Evolutionary conservation across 2,888 invertebrate genomes (phyloP).

Genomic region (Entomobrya proxima): DNA sequence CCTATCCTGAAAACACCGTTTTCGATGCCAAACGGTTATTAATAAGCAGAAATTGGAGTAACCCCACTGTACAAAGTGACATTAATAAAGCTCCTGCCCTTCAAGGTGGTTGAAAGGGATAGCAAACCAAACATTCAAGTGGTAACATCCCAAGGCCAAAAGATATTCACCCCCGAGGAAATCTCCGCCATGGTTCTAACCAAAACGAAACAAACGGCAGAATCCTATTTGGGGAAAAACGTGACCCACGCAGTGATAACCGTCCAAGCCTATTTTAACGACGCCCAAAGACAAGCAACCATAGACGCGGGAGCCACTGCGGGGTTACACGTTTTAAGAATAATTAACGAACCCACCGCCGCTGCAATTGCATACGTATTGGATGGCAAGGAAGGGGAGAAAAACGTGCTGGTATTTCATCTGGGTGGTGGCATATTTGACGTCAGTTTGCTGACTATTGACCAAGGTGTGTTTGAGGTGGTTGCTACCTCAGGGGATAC

Average conservation of each 20-base stretch:
- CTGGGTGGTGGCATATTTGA: slow-evolving; percentile 99
- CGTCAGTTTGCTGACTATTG: slow-evolving; percentile 97
- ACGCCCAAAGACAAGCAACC: slow-evolving; percentile 98
- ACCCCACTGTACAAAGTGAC: slow-evolving; percentile 93
- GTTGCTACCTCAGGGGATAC: slow-evolving; percentile 96
- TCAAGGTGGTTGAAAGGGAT: slow-evolving; percentile 94
- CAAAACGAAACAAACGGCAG: too few relatives aligned
- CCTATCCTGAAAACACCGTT: slow-evolving; percentile 98
- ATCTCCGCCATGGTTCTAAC: slow-evolving; percentile 96
- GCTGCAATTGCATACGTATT: slow-evolving; percentile 98
- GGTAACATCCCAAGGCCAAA: slow-evolving; percentile 88
- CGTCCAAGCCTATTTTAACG: slow-evolving; percentile 99
- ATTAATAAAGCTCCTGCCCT: slow-evolving; percentile 98
- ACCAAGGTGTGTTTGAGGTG: slow-evolving; percentile 98
- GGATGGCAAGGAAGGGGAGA: slow-evolving; percentile 97
- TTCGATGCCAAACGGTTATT: slow-evolving; percentile 99
- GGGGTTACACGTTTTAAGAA: slow-evolving; percentile 92
- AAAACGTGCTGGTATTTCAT: slow-evolving; percentile 99
- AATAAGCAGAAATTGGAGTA: slow-evolving; percentile 96
- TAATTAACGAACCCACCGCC: slow-evolving; percentile 98
- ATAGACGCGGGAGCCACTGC: slow-evolving; percentile 99
- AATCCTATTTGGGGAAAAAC: slow-evolving; percentile 59
- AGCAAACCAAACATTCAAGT: slow-evolving; percentile 93
- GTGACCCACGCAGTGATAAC: slow-evolving; percentile 91
- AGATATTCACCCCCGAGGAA: slow-evolving; percentile 98